phyloP scores from a whole-genome alignment of 2,113 vertebrate species.

The Shinisaurus crocodilurus region DNA sequence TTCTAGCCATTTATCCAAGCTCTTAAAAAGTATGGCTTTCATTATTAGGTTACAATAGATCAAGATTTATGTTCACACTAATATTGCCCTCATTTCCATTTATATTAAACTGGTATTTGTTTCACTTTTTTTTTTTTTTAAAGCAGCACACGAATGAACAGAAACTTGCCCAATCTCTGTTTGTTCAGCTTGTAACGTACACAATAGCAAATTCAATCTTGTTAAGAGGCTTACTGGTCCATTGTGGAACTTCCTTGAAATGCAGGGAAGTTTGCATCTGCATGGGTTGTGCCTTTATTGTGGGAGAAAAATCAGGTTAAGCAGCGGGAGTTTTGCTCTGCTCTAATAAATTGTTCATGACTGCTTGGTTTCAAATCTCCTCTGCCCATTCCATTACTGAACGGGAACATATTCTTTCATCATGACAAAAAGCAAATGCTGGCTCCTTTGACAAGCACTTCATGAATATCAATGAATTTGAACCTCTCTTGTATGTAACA shows the following conservation, averaged over 20 bases:
- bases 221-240: conserved; percentile 79
- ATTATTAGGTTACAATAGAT: conserved; percentile 83
- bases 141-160: conserved; percentile 76
- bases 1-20: conserved; percentile 73
- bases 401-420: conserved; percentile 32
- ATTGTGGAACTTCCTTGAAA: conserved; percentile 72
- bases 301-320: conserved; percentile 49
- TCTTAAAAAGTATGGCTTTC: conserved; percentile 73
- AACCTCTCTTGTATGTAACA: conserved; percentile 16
- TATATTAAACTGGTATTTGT: conserved; percentile 86
- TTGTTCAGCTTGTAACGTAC: conserved; percentile 83
- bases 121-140: conserved; percentile 64
- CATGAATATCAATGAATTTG: conserved; percentile 31
- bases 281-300: conserved; percentile 43
- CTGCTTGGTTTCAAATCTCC: conserved; percentile 57
- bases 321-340: conserved; percentile 37
- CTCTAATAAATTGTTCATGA: conserved; percentile 60
- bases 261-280: conserved; percentile 74
- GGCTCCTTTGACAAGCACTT: conserved; percentile 34
- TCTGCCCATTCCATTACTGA: conserved; percentile 60
- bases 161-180: conserved; percentile 81
- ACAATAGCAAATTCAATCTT: conserved; percentile 82
- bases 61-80: conserved; percentile 81
- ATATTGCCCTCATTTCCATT: conserved; percentile 84
- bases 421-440: conserved; percentile 43